phyloP scores from a whole-genome alignment of 2,797 vertebrate species.

The Rousettus madagascariensis region DNA sequence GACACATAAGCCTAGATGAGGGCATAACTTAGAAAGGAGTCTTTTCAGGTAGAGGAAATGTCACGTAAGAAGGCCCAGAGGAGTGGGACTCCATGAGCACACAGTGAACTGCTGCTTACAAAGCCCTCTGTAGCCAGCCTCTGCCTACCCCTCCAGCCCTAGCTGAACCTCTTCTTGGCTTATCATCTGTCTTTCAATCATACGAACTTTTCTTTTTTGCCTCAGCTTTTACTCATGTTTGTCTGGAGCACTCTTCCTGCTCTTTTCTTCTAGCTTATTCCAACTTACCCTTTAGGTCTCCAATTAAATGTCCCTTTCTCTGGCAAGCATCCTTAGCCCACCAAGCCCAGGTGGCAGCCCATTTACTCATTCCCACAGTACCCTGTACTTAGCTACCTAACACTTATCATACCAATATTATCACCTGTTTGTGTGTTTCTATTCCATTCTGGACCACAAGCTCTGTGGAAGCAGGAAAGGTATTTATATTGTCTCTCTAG shows the following conservation, averaged over 20 bases:
- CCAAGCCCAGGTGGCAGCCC: neutral
- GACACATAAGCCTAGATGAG: neutral
- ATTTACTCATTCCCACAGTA: neutral
- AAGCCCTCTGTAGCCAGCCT: neutral
- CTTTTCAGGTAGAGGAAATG: neutral
- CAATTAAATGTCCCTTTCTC: neutral
- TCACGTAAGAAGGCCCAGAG: neutral
- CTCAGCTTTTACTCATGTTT: neutral
- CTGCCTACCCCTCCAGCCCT: neutral
- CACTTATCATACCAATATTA: too few species aligned
- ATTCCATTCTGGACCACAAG: neutral
- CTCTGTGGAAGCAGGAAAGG: neutral
- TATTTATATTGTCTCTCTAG: neutral
- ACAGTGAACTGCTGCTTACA: neutral
- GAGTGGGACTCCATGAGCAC: fast-evolving
- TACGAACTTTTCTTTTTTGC: neutral
- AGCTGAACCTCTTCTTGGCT: neutral
- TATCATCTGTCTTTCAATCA: neutral
- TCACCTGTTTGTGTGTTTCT: neutral
- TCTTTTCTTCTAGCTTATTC: neutral
- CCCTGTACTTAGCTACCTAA: neutral
- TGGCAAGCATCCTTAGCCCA: neutral
- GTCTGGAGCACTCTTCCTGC: neutral
- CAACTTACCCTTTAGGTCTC: neutral
- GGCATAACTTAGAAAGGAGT: neutral